Base-by-base conservation (phyloP, 2,888 invertebrate genomes). In the Rhamnusium bicolor region DNA sequence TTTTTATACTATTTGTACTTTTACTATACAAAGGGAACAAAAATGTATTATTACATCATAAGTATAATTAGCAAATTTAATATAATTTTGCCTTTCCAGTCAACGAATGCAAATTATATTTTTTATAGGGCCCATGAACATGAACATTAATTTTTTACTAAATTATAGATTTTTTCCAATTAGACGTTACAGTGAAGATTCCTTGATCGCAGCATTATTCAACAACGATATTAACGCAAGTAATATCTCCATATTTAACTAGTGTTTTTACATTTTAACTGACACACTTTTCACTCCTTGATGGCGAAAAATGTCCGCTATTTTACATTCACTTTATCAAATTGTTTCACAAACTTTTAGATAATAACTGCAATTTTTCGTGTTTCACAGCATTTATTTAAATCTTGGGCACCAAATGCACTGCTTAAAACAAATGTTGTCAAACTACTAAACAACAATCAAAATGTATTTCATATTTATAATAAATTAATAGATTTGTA, bases 391-490 rank as follows among this genome's bases (percentile, higher is more conserved):
- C 14, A 47, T 16, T 16, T 47, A 47, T 19, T 21, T 8, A n/a
- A 46, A 24, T 4, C 16, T 27, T 40, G 19, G 19, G n/a, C 63
- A 46, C 70, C 32, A 40, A 66, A 24, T 24, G 61, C 60, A 69
- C 69, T 46, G 60, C n/a, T 53, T 60, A 69, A 71, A 71, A 58
- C 63, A 65, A 71, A 62, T 63, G 65, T 83, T 81, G 82, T 81
- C 82, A 84, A 84, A 84, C 81, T 80, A 86, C 86, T 86, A 83
- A 85, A 79, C 81, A 82, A 84, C 81, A 84, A 86, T 85, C 85
- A 86, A 84, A 86, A 86, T 85, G 84, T 83, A 83, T 81, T 84
- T 85, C 82, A 87, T 86, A 87, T 87, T 87, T 87, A 87, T 86
- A 85, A 86, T 86, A 83, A 78, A 86, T 86, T 87, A 84, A 86